Base-by-base conservation (phyloP, 2,797 vertebrate genomes). In the Xiphorhynchus erythropygius region DNA sequence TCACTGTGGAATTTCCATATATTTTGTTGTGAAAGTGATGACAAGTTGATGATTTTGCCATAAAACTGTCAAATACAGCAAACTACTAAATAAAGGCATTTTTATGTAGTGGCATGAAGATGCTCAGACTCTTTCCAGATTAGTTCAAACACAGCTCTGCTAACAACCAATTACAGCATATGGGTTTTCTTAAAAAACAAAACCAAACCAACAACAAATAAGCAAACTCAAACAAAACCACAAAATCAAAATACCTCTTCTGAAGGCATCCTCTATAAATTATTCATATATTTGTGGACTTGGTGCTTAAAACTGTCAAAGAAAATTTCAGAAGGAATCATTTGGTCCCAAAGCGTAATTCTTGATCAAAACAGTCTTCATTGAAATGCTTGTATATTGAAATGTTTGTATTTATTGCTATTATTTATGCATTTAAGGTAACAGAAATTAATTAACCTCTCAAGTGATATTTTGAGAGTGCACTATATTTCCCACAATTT, bases 21-120 rank as follows among this genome's bases (percentile, higher is more conserved):
- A 87, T 92, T 93, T 90, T 91, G 55, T 47, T 93, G 47, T 88
- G 90, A 67, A 97, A 95, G 76, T 86, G 90, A 94, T 93, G 96
- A 96, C 89, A 92, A 92, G 60, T 93, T 97, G 95, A 96, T 92
- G 92, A 97, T 97, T 93, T 95, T 94, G 52, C 84, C 89, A 76
- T 96, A 97, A 97, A 98, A 92, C 86, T 97, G 96, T 97, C 96
- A 97, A 83, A 95, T 89, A 94, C 86, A 93, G 87, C 32, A 95
- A 97, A 70, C 46, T 94, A 92, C 89, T 95, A 69, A 93, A 93
- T 84, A 94, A 96, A 77, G 65, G 10, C 28, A 90, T 91, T 96
- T 94, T 96, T 89, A 96, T 86, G 77, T 46, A 95, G 63, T 49
- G 59, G 41, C 25, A 90, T 24, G 78, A 46, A 81, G 83, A 71